Percentiles rank a stretch among this genome's conserved stretches.
Evolutionary conservation across 1,140 invertebrate genomes (phyloP).

Genomic region (Diorhabda elongata): DNA sequence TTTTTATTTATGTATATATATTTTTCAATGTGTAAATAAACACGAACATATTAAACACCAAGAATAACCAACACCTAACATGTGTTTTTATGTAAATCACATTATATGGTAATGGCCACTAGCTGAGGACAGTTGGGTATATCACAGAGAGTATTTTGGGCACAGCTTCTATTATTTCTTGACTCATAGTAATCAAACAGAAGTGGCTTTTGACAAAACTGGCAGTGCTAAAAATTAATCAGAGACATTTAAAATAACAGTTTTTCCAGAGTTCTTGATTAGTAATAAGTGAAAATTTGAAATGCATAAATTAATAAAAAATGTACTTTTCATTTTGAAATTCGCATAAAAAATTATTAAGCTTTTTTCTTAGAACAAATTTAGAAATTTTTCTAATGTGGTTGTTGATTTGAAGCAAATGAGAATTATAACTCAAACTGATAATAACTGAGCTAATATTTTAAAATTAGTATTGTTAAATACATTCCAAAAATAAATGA

Average conservation of each 20-base stretch:
- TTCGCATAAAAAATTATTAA: background rate
- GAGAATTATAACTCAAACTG: no score
- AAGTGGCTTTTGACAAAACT: constrained; percentile 62
- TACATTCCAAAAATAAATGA: no score
- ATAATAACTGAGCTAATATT: no score
- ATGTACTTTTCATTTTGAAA: background rate
- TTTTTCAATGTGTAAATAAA: no score
- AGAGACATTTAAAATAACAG: background rate
- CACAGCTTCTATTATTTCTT: constrained; percentile 42
- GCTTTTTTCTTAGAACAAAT: background rate
- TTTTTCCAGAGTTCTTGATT: background rate
- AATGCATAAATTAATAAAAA: background rate
- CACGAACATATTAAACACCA: no score
- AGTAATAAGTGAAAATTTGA: background rate
- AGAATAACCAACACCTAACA: no score
- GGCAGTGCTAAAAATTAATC: constrained; percentile 53
- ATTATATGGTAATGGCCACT: constrained; percentile 35
- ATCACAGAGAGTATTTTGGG: constrained; percentile 45
- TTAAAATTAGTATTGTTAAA: no score
- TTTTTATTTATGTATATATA: no score
- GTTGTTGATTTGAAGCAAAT: no score
- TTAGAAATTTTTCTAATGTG: background rate
- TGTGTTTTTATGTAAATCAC: no score
- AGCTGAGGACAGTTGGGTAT: constrained; percentile 59
- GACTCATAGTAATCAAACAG: constrained; percentile 58